A percentile compares a stretch with the other conserved stretches of the same genome.
Evolutionary conservation across 1,140 invertebrate genomes (phyloP).

Genomic region (Zeugodacus cucurbitae): DNA sequence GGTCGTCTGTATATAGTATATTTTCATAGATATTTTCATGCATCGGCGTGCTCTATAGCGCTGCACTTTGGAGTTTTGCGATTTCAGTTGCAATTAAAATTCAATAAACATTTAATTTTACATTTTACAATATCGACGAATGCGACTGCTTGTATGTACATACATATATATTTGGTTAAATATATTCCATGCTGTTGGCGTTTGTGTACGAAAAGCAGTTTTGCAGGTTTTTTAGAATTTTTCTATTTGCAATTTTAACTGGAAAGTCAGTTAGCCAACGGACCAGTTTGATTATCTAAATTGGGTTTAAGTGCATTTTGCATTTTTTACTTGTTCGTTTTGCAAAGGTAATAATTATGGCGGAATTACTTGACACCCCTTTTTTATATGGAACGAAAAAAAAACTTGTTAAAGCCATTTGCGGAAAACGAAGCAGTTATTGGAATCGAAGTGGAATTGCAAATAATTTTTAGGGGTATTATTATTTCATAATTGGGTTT

Average conservation of each 20-base stretch:
- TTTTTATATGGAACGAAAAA: background rate
- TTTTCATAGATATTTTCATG: background rate
- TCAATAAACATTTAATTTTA: conserved; percentile 34
- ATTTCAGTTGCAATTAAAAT: conserved; percentile 39
- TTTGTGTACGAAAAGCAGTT: background rate
- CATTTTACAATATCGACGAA: background rate
- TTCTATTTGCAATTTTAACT: background rate
- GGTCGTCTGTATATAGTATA: background rate
- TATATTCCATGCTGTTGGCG: background rate
- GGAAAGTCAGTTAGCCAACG: conserved; percentile 31
- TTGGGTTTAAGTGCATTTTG: background rate
- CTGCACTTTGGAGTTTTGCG: conserved; percentile 26
- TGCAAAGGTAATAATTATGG: background rate
- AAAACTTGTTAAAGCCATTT: background rate
- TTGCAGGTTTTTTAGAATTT: conserved; percentile 17
- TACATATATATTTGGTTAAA: background rate
- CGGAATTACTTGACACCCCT: background rate
- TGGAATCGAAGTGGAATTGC: background rate
- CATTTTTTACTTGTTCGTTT: background rate
- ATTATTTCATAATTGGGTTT: too few relatives aligned
- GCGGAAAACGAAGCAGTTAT: background rate
- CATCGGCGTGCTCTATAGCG: background rate
- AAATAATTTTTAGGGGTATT: background rate
- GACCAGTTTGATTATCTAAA: conserved; percentile 33
- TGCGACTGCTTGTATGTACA: background rate